Conservation (phyloP, 2,888 invertebrate genomes). For the Invenusta paracnida region DNA sequence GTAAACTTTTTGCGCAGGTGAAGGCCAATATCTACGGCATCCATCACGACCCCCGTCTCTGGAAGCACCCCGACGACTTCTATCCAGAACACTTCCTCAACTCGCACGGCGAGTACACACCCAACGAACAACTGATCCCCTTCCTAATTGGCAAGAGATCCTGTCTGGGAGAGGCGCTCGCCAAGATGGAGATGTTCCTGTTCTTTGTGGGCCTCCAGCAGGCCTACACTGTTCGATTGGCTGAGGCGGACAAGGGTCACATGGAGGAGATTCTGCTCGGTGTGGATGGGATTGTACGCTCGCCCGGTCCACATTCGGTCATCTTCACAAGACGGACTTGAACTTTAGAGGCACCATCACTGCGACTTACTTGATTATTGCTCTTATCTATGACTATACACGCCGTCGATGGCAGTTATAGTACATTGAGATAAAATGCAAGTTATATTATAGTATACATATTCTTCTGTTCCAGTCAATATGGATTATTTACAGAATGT, state of each 20-base stretch:
- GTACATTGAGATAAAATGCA: no score
- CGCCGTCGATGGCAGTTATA: no score
- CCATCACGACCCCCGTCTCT: conserved; percentile 47
- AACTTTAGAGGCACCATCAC: no score
- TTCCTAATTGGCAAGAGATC: conserved; percentile 49
- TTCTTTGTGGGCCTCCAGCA: conserved; percentile 46
- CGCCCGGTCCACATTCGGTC: neutral
- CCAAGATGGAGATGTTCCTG: conserved; percentile 47
- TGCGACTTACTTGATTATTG: no score
- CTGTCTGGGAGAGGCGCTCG: conserved; percentile 46
- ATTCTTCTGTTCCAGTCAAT: no score
- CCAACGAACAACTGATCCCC: conserved; percentile 47
- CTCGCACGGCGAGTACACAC: conserved; percentile 46
- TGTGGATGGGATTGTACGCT: neutral
- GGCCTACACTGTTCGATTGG: conserved; percentile 14
- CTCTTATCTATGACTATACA: no score
- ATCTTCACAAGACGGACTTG: neutral
- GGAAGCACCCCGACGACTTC: conserved; percentile 51
- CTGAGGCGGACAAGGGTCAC: neutral
- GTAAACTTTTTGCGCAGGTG: no score
- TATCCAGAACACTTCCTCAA: conserved; percentile 54
- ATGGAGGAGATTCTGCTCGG: conserved; percentile 8
- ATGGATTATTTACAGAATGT: no score
- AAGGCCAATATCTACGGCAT: conserved; percentile 46
- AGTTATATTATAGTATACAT: no score